Evolutionary conservation across 2,888 invertebrate genomes (phyloP).

Genomic region (Ochlodes sylvanus): DNA sequence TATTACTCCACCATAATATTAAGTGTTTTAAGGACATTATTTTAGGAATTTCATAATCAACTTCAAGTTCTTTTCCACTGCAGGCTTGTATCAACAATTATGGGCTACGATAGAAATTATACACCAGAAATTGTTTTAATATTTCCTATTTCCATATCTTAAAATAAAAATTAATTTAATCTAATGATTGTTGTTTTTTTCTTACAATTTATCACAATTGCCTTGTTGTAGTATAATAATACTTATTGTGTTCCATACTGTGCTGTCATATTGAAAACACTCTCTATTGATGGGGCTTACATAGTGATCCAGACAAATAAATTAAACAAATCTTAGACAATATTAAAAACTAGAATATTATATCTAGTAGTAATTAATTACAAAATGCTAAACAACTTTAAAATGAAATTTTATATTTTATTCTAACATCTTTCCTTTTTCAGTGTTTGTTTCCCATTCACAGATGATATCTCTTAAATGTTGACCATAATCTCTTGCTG

Average conservation of each 20-base stretch:
- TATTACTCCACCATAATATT: no score
- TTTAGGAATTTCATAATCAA: no score
- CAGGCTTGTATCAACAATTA: no score
- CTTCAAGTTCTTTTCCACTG: no score
- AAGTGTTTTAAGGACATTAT: no score
- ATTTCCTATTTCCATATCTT: not conserved
- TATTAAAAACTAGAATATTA: constrained; percentile 51
- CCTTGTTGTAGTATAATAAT: not conserved
- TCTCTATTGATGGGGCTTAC: constrained; percentile 36
- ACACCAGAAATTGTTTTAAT: not conserved
- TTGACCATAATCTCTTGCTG: constrained; percentile 13
- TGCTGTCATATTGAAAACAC: not conserved
- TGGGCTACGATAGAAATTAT: not conserved
- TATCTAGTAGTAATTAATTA: constrained; percentile 51
- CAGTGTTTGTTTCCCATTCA: constrained; percentile 11
- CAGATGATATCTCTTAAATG: constrained; percentile 19
- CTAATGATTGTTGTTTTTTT: not conserved
- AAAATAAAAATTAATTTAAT: not conserved
- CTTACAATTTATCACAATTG: constrained; percentile 5
- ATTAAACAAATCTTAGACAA: constrained; percentile 46
- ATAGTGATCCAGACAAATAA: constrained; percentile 53
- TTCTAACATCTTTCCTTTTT: constrained; percentile 44
- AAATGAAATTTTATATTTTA: constrained; percentile 56
- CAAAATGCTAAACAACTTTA: constrained; percentile 49
- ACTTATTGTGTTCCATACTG: not conserved